phyloP scores from a whole-genome alignment of 2,113 vertebrate species.

The Equus przewalskii region DNA sequence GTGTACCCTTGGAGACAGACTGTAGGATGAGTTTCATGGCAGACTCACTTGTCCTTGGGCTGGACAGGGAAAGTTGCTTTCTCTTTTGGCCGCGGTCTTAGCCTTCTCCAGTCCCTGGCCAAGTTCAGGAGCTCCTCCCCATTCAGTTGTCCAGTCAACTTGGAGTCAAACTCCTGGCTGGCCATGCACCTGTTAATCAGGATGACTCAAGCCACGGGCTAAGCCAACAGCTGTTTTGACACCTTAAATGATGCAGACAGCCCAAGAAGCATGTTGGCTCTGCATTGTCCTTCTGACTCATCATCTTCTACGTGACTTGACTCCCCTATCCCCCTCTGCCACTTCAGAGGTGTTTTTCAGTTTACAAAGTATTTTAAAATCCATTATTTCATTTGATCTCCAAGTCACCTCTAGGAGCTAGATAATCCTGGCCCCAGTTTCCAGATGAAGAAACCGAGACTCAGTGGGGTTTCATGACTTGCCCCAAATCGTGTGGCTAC shows the following conservation, averaged over 20 bases:
- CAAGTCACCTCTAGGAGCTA: not conserved
- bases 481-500: not conserved
- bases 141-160: not conserved
- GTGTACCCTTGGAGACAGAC: not conserved
- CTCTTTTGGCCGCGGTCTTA: not conserved
- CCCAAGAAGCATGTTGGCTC: slow-evolving; percentile 48
- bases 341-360: slow-evolving; percentile 12
- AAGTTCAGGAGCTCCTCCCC: slow-evolving; percentile 31
- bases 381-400: not conserved
- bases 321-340: not conserved
- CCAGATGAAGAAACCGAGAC: slow-evolving; percentile 9
- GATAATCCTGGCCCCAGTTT: not conserved
- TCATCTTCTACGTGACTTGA: not conserved
- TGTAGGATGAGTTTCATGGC: not conserved
- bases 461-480: not conserved
- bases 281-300: slow-evolving; percentile 60
- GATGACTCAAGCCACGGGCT: slow-evolving; percentile 43
- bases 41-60: not conserved
- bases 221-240: slow-evolving; percentile 10
- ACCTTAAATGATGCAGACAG: slow-evolving; percentile 15
- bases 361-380: slow-evolving; percentile 46
- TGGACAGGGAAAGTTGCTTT: not conserved
- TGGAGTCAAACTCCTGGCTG: slow-evolving; percentile 4
- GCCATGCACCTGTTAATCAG: slow-evolving; percentile 63
- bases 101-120: not conserved